Evolutionary conservation across 1,140 invertebrate genomes (phyloP), one percentile per base, ranked within the genome.

Genomic region (Drosophila repleta): DNA sequence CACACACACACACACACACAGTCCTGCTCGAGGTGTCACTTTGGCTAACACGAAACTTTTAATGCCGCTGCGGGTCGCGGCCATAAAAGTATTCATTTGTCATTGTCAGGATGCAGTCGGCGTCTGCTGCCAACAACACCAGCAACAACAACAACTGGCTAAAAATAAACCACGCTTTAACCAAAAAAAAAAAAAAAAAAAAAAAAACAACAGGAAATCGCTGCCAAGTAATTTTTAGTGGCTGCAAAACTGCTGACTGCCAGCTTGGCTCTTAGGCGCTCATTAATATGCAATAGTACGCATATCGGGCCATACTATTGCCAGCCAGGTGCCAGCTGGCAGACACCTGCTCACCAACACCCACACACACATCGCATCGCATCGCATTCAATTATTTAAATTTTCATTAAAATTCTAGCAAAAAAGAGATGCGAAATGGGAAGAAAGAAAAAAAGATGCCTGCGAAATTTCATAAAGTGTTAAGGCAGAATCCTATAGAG

Each of bases 21-120:
- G 61, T 46, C 39, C 62, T 63, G 63, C 58, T 57, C 29, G 66
- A 76, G 75, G 83, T 87, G 78, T 82, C 82, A 76, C 78, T 79
- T 72, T 69, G 72, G 73, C 81, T 72, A 75, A 72, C 82, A 87
- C 51, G 74, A 81, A 85, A 82, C 74, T 87, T 85, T 85, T 87
- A 87, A 78, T 85, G 78, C 71, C 66, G 60, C 74, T 75, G 51
- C 62, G 74, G 74, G 74, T 82, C 83, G 82, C 82, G 78, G 65
- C 78, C 78, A 88, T 87, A 88, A 87, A 88, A 87, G 82, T 81
- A 88, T 82, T 88, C 83, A 87, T 87, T 87, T 87, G 83, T 87
- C 82, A 87, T 81, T 87, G 83, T 87, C 82, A 87, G 85, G 53
- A 71, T 66, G 62, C 64, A 60, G 69, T 32, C 48, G 52, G 63